A percentile compares a stretch with the other conserved stretches of the same genome.
phyloP scores from a whole-genome alignment of 2,113 vertebrate species.

The Salvator merianae region DNA sequence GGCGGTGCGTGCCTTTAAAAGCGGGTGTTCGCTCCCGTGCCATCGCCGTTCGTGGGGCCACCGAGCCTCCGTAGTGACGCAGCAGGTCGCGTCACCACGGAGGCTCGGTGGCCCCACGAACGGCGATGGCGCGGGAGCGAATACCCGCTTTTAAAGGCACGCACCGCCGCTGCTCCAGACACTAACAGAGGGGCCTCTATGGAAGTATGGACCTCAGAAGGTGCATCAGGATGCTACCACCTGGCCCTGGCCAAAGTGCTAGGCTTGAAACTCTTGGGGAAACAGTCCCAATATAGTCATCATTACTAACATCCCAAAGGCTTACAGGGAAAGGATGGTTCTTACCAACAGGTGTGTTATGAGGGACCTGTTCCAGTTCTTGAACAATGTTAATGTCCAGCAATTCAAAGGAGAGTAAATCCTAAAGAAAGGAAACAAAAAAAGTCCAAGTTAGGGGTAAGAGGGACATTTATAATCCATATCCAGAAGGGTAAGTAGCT shows the following conservation, averaged over 20 bases:
- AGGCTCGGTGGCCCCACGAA: no score
- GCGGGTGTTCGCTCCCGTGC: no score
- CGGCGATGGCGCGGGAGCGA: no score
- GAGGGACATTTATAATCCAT: neutral
- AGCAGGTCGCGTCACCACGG: no score
- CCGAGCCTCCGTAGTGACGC: no score
- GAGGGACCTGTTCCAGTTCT: conserved; percentile 93
- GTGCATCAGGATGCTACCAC: neutral
- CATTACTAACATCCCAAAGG: neutral
- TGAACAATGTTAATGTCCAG: conserved; percentile 97
- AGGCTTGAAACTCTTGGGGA: neutral
- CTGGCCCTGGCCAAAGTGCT: neutral
- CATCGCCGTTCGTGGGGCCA: no score
- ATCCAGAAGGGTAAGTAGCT: no score
- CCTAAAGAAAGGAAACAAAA: conserved; percentile 71
- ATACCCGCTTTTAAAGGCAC: no score
- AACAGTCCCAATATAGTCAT: neutral
- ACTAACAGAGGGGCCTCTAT: no score
- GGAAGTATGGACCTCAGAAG: no score
- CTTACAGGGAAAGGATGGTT: fast-evolving
- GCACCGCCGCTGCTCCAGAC: no score
- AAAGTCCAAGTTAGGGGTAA: conserved; percentile 3
- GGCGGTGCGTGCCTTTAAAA: no score
- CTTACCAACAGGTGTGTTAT: conserved; percentile 93
- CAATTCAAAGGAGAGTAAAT: conserved; percentile 94